phyloP scores from a whole-genome alignment of 2,888 invertebrate genomes.

The Ceriagrion tenellum region DNA sequence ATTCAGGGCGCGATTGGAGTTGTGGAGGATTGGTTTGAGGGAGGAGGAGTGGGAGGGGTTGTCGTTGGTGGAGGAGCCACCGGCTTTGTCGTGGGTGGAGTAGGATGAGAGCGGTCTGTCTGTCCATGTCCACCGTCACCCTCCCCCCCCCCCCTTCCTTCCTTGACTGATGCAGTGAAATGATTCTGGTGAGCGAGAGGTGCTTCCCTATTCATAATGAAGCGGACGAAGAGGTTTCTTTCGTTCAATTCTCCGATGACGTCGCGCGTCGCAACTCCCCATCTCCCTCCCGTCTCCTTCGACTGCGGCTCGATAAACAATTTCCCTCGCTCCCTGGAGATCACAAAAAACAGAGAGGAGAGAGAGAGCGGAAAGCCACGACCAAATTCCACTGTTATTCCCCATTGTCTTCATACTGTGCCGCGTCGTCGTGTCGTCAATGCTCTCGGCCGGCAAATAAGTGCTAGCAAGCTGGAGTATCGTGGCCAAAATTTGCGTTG shows the following conservation, averaged over 20 bases:
- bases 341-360: neutral
- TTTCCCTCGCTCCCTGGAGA: neutral
- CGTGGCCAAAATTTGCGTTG: too few relatives aligned
- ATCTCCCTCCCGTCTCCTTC: too few relatives aligned
- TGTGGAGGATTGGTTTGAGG: neutral
- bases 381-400: neutral
- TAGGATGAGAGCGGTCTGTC: neutral
- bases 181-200: neutral
- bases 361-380: neutral
- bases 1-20: neutral
- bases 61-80: neutral
- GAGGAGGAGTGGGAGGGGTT: too few relatives aligned
- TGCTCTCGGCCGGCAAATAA: neutral
- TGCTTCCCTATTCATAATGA: constrained; percentile 36
- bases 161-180: neutral
- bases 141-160: neutral
- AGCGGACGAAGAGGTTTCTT: neutral
- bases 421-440: neutral
- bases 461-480: neutral
- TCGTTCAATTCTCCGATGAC: neutral
- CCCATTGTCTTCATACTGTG: neutral
- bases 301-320: neutral
- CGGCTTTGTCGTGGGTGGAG: constrained; percentile 19
- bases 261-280: neutral
- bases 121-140: neutral